phyloP scores from a whole-genome alignment of 2,888 invertebrate genomes.

The Apotomis turbidana region DNA sequence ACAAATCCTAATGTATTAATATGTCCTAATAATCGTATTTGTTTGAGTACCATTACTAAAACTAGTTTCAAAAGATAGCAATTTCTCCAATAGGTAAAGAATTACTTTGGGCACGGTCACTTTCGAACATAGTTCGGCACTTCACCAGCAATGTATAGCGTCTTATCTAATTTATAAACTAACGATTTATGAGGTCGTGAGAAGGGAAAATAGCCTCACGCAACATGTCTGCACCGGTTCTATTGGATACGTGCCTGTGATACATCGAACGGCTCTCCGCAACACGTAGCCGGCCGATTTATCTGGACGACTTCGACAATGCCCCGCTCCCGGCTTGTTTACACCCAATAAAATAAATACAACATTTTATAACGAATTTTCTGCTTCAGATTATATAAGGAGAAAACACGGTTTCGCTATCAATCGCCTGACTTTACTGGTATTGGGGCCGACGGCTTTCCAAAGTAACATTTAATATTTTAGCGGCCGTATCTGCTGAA shows the following conservation, averaged over 20 bases:
- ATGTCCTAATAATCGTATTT: neutral
- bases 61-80: neutral
- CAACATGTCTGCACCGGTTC: slow-evolving; percentile 66
- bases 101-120: slow-evolving; percentile 23
- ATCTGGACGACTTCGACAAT: slow-evolving; percentile 61
- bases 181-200: slow-evolving; percentile 70
- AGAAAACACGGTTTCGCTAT: neutral
- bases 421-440: neutral
- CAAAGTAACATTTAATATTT: slow-evolving; percentile 9
- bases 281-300: slow-evolving; percentile 66
- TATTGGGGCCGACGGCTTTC: slow-evolving; percentile 1
- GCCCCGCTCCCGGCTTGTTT: slow-evolving; percentile 51
- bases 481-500: slow-evolving; percentile 1
- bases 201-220: slow-evolving; percentile 69
- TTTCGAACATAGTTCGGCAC: slow-evolving; percentile 37
- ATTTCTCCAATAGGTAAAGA: slow-evolving; percentile 3
- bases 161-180: slow-evolving; percentile 74
- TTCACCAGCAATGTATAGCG: slow-evolving; percentile 45
- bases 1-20: neutral
- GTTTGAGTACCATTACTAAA: neutral
- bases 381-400: neutral
- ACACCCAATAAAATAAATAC: slow-evolving; percentile 61
- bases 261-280: slow-evolving; percentile 64
- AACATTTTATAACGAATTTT: slow-evolving; percentile 30
- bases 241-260: slow-evolving; percentile 71